Conservation (phyloP, 2,888 invertebrate species). For the Dichetophora obliterata region DNA sequence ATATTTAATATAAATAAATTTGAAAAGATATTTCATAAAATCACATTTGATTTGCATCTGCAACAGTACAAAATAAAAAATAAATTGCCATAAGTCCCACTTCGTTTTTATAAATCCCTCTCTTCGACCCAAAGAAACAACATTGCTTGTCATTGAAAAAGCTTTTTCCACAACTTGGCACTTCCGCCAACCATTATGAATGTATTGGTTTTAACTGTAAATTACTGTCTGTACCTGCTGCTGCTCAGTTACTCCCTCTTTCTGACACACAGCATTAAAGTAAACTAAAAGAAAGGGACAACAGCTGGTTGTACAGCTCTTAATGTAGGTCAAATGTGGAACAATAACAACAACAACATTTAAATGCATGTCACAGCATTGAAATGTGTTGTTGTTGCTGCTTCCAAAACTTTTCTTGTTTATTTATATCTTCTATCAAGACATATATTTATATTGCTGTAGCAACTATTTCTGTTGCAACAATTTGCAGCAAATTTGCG, state of each 20-base stretch:
- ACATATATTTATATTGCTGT: too few species aligned
- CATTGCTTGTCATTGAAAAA: background rate
- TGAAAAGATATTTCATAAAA: too few species aligned
- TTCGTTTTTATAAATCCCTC: background rate
- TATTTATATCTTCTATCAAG: background rate
- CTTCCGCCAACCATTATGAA: background rate
- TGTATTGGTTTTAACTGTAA: background rate
- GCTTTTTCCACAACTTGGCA: background rate
- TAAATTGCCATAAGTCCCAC: background rate
- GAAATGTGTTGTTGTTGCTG: conserved; percentile 11
- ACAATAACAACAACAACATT: conserved; percentile 1
- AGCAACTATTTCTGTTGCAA: too few species aligned
- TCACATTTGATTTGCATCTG: too few species aligned
- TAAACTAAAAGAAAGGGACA: background rate
- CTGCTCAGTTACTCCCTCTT: background rate
- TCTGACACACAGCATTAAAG: background rate
- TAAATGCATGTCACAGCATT: conserved; percentile 23
- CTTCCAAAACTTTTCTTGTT: background rate
- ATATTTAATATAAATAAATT: too few species aligned
- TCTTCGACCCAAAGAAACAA: background rate
- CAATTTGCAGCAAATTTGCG: too few species aligned
- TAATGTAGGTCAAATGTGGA: conserved; percentile 23
- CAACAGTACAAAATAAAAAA: background rate
- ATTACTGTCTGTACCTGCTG: background rate
- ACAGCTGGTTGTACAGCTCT: background rate